Base-by-base conservation (phyloP, 2,888 invertebrate species). In the Rhogogaster chlorosoma region DNA sequence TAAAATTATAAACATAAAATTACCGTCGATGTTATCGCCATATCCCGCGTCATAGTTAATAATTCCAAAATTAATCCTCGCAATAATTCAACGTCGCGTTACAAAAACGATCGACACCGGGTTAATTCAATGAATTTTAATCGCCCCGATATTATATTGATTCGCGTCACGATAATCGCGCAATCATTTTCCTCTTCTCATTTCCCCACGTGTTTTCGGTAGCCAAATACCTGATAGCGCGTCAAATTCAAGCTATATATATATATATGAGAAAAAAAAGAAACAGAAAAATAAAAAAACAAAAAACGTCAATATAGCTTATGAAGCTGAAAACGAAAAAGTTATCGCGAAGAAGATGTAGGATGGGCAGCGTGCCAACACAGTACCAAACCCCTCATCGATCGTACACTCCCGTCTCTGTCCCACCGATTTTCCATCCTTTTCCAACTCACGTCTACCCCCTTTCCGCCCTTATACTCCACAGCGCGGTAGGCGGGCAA, bases 381-480 rank as follows among this genome's bases (percentile, higher is more conserved):
- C 77, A 90, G 87, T 86, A 87, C 88, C 87, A 86, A 89, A 87
- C 85, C 86, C 85, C 85, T 90, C 88, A 90, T 89, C 87, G 89
- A 89, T 89, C 90, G 90, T 67, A 57, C 73, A 67, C 84, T 84
- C 84, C 85, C 82, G 77, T 85, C 85, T 83, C 83, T 70, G 86
- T 86, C 78, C 45, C 45, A 83, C 83, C 32, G 71, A 75, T 83
- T 84, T 70, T n/a, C 83, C 85, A 77, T 80, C 67, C 77, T 83
- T 85, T 86, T 86, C 75, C 64, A 85, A 85, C 84, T 80, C 75
- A 78, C 73, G 86, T 83, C 84, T 61, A 84, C n/a, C 61, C 70
- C 57, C 80, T 32, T 78, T 36, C 45, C 84, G 73, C 84, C 78
- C 84, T 73, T 73, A 85, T 80, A 83, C 80, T 84, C 73, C 84